A percentile compares a stretch with the other conserved stretches of the same genome.
These are phyloP conservation scores for Albula goreensis DNA, from an alignment of 2,113 vertebrate genomes.

Conservation along the genomic window DNA sequence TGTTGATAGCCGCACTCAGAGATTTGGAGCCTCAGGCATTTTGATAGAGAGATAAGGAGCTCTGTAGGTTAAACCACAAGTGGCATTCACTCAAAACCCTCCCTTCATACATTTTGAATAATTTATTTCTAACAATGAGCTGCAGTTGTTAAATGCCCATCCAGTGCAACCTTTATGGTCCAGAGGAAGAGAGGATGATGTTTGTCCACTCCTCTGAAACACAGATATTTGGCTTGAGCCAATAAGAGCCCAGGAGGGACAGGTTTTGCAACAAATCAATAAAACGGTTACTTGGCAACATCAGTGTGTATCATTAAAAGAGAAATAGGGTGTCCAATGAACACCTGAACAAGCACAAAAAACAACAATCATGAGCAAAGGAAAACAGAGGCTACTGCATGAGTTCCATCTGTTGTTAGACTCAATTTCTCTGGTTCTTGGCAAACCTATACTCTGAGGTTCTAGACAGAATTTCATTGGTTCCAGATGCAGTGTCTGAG, in stretches of 20 bases:
- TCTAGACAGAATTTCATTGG: neutral
- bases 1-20: neutral
- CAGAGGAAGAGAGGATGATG: neutral
- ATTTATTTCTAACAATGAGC: neutral
- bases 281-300: slow-evolving; percentile 21
- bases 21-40: neutral
- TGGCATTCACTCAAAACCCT: neutral
- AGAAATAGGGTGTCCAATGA: neutral
- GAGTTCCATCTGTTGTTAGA: neutral
- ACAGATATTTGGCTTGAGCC: slow-evolving; percentile 1
- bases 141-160: neutral
- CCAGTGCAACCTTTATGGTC: neutral
- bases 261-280: slow-evolving; percentile 10
- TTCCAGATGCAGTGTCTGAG: neutral
- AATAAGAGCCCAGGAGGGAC: neutral
- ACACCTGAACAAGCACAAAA: neutral
- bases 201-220: neutral
- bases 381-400: neutral
- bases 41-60: slow-evolving; percentile 1
- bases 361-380: neutral
- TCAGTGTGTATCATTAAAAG: slow-evolving; percentile 9
- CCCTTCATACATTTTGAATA: neutral
- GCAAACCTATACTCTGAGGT: neutral
- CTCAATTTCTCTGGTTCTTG: too few species aligned
- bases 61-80: neutral